Evolutionary conservation across 2,888 invertebrate species (phyloP), one percentile per base, ranked within the genome.

Genomic region (Sminthurides aquaticus): DNA sequence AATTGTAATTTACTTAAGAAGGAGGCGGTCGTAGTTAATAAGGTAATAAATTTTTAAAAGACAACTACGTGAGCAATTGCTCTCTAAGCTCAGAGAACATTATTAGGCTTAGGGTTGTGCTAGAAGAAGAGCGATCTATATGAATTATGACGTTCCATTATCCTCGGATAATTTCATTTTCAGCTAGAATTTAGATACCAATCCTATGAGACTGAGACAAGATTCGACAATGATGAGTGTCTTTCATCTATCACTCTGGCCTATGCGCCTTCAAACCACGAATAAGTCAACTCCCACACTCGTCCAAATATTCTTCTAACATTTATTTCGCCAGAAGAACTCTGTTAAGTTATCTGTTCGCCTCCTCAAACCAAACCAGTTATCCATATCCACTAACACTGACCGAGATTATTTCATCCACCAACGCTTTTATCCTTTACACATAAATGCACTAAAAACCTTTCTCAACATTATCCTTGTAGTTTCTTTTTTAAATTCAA

Each of bases 91-190:
- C n/a, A n/a, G n/a, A n/a, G n/a, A n/a, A n/a, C n/a, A 34, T 11
- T 34, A 34, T 15, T 34, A 34, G 43, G 43, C n/a, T n/a, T n/a
- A n/a, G n/a, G n/a, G n/a, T n/a, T n/a, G n/a, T n/a, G n/a, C n/a
- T n/a, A n/a, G n/a, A n/a, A 15, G 43, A 34, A 34, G 43, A 15
- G 15, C 15, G 15, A 5, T 34, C 43, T 34, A 11, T 27, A 15
- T 62, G 43, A 27, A 54, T 61, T 61, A 61, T 61, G 52, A 29
- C 49, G 29, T 54, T 52, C 52, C 54, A 60, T 60, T 60, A 54
- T 28, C 15, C 48, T 20, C 58, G 8, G 43, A 34, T 34, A 24
- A 34, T 48, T 58, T 15, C 43, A 25, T 26, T 25, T 34, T 34
- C 43, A 34, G 43, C 43, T 34, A 34, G 43, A 15, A 11, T 5